A percentile compares a stretch with the other conserved stretches of the same genome.
phyloP scores from a whole-genome alignment of 1,140 invertebrate species.

The Dendrolimus kikuchii region DNA sequence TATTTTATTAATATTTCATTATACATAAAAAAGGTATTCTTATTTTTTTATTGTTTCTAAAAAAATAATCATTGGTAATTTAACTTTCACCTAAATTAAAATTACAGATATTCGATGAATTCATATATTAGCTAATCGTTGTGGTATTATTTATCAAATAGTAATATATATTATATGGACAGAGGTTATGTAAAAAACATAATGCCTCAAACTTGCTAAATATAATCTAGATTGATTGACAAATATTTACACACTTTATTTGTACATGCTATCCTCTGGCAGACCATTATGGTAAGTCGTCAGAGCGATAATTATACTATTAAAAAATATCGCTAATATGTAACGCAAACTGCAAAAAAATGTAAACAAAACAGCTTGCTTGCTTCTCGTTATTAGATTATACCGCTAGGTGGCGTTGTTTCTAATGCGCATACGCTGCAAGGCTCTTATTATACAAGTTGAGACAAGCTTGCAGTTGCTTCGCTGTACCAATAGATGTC shows the following conservation, averaged over 20 bases:
- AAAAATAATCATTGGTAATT: too few relatives aligned
- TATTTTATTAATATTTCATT: too few relatives aligned
- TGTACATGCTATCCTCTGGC: constrained; percentile 57
- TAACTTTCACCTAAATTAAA: too few relatives aligned
- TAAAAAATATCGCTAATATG: constrained; percentile 17
- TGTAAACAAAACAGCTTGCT: constrained; percentile 25
- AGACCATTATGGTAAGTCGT: constrained; percentile 62
- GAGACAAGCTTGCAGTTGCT: constrained; percentile 6
- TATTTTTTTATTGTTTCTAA: too few relatives aligned
- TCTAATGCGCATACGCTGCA: constrained; percentile 1
- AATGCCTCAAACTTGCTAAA: background rate
- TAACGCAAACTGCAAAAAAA: too few relatives aligned
- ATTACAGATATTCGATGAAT: too few relatives aligned
- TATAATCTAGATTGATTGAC: constrained; percentile 3
- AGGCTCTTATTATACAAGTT: constrained; percentile 17
- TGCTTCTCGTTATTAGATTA: constrained; percentile 29
- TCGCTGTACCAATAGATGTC: constrained; percentile 17
- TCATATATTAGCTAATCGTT: too few relatives aligned
- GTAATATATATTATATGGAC: background rate
- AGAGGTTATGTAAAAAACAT: constrained; percentile 1
- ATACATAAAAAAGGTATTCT: too few relatives aligned
- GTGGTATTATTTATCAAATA: too few relatives aligned
- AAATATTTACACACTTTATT: constrained; percentile 39
- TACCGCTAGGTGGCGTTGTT: constrained; percentile 39
- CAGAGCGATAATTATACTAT: constrained; percentile 28